Percentiles rank a stretch among this genome's conserved stretches.
phyloP scores from a whole-genome alignment of 1,140 invertebrate genomes.

The Lanistes nyassanus region DNA sequence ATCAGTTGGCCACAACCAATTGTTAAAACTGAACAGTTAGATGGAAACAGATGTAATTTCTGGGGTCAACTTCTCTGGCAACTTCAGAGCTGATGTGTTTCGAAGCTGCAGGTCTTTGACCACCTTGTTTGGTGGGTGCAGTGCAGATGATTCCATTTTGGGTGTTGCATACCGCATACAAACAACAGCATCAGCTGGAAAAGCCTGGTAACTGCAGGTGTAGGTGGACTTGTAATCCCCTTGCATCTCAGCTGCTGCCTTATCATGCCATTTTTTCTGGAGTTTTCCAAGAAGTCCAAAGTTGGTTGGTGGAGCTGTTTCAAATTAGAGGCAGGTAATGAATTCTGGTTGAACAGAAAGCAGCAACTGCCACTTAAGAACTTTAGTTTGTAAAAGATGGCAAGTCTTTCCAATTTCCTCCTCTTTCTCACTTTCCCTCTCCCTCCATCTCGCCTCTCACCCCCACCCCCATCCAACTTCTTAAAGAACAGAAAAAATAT shows the following conservation, averaged over 20 bases:
- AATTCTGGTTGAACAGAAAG: no score
- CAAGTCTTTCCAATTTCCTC: no score
- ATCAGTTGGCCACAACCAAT: neutral
- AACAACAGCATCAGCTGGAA: constrained; percentile 18
- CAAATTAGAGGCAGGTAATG: no score
- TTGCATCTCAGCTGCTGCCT: constrained; percentile 39
- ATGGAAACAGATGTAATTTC: constrained; percentile 16
- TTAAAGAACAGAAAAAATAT: no score
- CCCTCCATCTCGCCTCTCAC: no score
- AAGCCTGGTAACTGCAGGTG: constrained; percentile 26
- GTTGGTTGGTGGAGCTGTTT: constrained; percentile 41
- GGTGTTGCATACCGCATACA: constrained; percentile 35
- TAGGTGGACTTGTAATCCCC: constrained; percentile 46
- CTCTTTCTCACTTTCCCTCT: no score
- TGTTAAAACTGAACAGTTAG: neutral
- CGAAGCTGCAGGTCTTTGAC: constrained; percentile 46
- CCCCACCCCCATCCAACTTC: no score
- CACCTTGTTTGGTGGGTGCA: constrained; percentile 40
- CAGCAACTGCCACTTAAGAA: no score
- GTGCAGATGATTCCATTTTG: constrained; percentile 39
- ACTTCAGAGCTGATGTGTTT: constrained; percentile 28
- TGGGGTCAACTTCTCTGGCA: constrained; percentile 34
- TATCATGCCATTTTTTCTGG: constrained; percentile 36
- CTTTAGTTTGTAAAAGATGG: no score
- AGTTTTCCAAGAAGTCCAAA: constrained; percentile 40